phyloP scores from a whole-genome alignment of 2,113 vertebrate species.

The Tragulus kanchil region DNA sequence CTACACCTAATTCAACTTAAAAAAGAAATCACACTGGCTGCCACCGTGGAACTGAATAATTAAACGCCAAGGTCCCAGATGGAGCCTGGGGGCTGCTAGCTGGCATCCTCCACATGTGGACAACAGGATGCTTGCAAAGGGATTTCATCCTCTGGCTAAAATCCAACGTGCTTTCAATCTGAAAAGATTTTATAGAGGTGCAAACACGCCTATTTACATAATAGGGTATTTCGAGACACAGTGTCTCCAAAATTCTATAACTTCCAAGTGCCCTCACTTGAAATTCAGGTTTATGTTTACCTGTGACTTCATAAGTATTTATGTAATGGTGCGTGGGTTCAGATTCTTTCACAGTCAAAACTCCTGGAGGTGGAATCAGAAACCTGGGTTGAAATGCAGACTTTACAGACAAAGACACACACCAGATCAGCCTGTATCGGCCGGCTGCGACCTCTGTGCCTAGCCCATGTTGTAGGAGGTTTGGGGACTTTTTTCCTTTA shows the following conservation, averaged over 20 bases:
- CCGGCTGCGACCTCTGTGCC: neutral
- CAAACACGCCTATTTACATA: neutral
- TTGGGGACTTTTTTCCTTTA: neutral
- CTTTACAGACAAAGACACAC: neutral
- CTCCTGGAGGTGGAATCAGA: neutral
- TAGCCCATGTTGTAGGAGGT: neutral
- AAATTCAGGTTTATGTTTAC: neutral
- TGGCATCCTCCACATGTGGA: neutral
- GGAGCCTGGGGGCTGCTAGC: neutral
- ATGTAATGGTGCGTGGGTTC: neutral
- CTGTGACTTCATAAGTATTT: neutral
- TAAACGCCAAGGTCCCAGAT: neutral
- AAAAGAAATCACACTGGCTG: neutral
- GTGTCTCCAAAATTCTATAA: neutral
- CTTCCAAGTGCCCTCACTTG: neutral
- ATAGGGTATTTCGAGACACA: neutral
- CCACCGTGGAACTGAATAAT: neutral
- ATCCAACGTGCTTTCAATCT: no score
- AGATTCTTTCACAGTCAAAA: neutral
- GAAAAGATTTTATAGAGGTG: neutral
- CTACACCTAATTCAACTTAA: neutral
- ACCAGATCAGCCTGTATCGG: neutral
- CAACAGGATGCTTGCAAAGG: accelerated
- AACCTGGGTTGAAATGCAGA: neutral
- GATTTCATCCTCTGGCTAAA: neutral